These are phyloP conservation scores for Enteromius unitaeniatus DNA, from an alignment of 2,797 vertebrate genomes.

Conservation along the genomic window DNA sequence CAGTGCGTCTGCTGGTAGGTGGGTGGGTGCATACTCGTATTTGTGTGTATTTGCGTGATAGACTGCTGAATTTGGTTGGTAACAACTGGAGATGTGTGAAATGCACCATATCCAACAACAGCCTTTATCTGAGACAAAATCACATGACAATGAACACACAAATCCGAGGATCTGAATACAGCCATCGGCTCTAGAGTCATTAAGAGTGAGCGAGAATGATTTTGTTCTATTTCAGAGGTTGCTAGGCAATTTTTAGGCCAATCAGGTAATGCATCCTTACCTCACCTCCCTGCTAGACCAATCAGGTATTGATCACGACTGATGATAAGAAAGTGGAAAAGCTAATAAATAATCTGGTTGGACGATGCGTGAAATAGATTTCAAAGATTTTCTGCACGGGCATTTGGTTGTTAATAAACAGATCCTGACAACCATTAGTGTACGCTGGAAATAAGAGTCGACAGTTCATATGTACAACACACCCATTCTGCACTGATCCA, in stretches of 20 bases:
- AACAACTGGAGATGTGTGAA: constrained; percentile 38
- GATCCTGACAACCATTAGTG: constrained; percentile 56
- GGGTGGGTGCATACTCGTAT: constrained; percentile 23
- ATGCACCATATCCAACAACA: constrained; percentile 21
- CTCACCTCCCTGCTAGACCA: constrained; percentile 52
- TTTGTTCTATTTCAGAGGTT: constrained; percentile 34
- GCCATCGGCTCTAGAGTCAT: constrained; percentile 32
- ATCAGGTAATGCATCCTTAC: constrained; percentile 43
- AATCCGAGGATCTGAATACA: constrained; percentile 29
- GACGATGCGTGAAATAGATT: constrained; percentile 62
- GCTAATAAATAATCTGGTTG: constrained; percentile 59
- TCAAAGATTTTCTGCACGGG: constrained; percentile 53
- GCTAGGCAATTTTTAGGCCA: constrained; percentile 53
- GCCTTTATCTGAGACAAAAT: constrained; percentile 34
- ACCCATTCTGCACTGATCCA: constrained; percentile 19
- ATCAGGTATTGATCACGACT: constrained; percentile 56
- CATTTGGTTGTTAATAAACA: constrained; percentile 51
- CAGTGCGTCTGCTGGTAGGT: background rate
- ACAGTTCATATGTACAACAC: constrained; percentile 49
- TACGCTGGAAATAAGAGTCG: constrained; percentile 53
- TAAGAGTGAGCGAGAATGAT: constrained; percentile 37
- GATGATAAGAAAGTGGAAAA: constrained; percentile 51
- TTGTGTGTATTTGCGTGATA: constrained; percentile 12
- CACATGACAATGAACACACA: constrained; percentile 30
- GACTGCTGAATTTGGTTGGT: constrained; percentile 13